Percentiles rank a stretch among this genome's conserved stretches.
Evolutionary conservation across 2,888 invertebrate species (phyloP).

Genomic region (Ariolimax columbianus): DNA sequence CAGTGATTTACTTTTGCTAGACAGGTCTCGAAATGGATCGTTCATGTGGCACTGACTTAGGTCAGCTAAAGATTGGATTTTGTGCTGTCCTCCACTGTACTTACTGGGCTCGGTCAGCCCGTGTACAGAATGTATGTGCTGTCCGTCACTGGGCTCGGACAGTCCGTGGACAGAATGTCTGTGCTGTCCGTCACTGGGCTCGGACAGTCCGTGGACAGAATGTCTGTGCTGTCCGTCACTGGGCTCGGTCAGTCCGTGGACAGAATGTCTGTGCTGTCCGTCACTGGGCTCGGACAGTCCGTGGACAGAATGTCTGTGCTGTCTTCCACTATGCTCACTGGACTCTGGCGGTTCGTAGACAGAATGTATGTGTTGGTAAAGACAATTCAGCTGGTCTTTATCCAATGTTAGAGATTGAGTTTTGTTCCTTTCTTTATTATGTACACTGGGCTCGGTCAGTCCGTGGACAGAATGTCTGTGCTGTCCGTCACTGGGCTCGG

Average conservation of each 20-base stretch:
- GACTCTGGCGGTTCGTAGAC: too few relatives aligned
- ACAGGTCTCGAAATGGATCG: not conserved
- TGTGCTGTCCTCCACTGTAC: not conserved
- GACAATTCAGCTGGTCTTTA: too few relatives aligned
- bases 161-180: too few relatives aligned
- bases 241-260: too few relatives aligned
- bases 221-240: not conserved
- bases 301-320: too few relatives aligned
- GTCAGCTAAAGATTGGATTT: constrained; percentile 39
- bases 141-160: not conserved
- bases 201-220: not conserved
- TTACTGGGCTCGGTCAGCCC: not conserved
- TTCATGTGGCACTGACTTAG: not conserved
- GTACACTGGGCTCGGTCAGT: not conserved
- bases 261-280: too few relatives aligned
- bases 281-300: too few relatives aligned
- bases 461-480: not conserved
- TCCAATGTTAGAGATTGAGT: too few relatives aligned
- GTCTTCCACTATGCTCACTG: not conserved
- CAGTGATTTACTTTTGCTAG: not conserved
- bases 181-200: not conserved
- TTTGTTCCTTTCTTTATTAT: too few relatives aligned
- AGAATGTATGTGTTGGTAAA: too few relatives aligned
- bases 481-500: too few relatives aligned
- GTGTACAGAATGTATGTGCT: too few relatives aligned